phyloP scores from a whole-genome alignment of 1,140 invertebrate genomes.

The Physella acuta region DNA sequence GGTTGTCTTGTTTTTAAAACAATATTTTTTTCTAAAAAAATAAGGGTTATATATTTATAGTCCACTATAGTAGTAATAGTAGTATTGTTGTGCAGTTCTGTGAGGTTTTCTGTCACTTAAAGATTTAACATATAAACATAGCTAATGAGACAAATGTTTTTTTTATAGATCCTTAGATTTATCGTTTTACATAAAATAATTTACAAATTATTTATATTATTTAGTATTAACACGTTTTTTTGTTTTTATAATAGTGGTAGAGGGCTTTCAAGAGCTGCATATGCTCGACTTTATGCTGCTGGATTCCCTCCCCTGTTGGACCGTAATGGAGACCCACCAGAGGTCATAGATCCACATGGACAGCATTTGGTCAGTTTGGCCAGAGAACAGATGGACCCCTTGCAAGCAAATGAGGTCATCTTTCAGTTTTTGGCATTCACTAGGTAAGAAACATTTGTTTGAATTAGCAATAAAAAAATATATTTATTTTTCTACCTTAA shows the following conservation, averaged over 20 bases:
- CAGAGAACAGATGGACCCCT: slow-evolving; percentile 51
- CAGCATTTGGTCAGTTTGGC: slow-evolving; percentile 37
- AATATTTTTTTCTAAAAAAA: too few relatives aligned
- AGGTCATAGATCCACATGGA: slow-evolving; percentile 54
- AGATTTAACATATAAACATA: too few relatives aligned
- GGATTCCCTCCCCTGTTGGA: slow-evolving; percentile 57
- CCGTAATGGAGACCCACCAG: slow-evolving; percentile 53
- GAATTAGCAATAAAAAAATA: too few relatives aligned
- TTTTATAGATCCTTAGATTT: too few relatives aligned
- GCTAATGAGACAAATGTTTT: too few relatives aligned
- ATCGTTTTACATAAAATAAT: too few relatives aligned
- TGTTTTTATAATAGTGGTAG: slow-evolving; percentile 37
- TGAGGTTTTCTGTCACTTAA: background rate
- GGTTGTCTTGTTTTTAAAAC: too few relatives aligned
- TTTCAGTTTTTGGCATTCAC: slow-evolving; percentile 61
- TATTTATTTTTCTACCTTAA: too few relatives aligned
- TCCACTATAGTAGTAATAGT: too few relatives aligned
- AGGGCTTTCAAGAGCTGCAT: slow-evolving; percentile 55
- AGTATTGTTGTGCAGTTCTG: too few relatives aligned
- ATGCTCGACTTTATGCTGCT: slow-evolving; percentile 54
- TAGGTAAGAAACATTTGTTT: too few relatives aligned
- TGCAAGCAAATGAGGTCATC: slow-evolving; percentile 58
- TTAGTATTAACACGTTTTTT: background rate
- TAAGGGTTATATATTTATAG: too few relatives aligned
- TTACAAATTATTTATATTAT: background rate